Base-by-base conservation (phyloP, 2,797 vertebrate genomes). In the Bufotes viridis region DNA sequence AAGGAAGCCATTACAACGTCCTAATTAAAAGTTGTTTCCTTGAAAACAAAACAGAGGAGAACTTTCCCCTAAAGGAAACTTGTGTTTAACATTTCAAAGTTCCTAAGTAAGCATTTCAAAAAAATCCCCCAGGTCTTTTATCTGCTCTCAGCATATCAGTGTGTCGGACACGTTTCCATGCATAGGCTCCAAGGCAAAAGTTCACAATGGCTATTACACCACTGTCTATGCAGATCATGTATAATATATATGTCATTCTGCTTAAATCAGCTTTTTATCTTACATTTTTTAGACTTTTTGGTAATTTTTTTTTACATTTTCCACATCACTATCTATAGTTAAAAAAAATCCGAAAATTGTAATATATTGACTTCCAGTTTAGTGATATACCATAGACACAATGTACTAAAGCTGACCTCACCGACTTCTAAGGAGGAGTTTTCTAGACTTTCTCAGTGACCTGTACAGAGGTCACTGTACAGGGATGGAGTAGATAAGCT, bases 11-110 rank as follows among this genome's bases (percentile, higher is more conserved):
- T 85, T 55, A 80, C 26, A 80, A 79, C 63, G 53, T 80, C 53
- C 57, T 88, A 74, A 88, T 88, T 85, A 88, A 81, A 74, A 70
- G 76, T 88, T 12, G 85, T 88, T 88, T 88, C 87, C 87, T 65
- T 88, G 49, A 74, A 80, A 88, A 81, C 87, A 88, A 88, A 88
- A 55, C 76, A 75, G 67, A 84, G 65, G 51, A 79, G 17, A 67
- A 51, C 61, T 65, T 84, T 79, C 42, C 81, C 63, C 75, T 84
- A 22, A 88, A 88, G 87, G 87, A 88, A 88, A 84, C 49, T 78
- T 67, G 49, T 88, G 87, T 70, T 88, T 88, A 84, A 72, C 81
- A 72, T 80, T 88, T 63, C 9, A 88, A 85, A 88, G 74, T 79
- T 61, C 61, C 53, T 88, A 70, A 88, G 87, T 85, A 81, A 85